These are phyloP conservation scores for Fistularia commersonii DNA, from an alignment of 2,797 vertebrate species.

Conservation along the genomic window DNA sequence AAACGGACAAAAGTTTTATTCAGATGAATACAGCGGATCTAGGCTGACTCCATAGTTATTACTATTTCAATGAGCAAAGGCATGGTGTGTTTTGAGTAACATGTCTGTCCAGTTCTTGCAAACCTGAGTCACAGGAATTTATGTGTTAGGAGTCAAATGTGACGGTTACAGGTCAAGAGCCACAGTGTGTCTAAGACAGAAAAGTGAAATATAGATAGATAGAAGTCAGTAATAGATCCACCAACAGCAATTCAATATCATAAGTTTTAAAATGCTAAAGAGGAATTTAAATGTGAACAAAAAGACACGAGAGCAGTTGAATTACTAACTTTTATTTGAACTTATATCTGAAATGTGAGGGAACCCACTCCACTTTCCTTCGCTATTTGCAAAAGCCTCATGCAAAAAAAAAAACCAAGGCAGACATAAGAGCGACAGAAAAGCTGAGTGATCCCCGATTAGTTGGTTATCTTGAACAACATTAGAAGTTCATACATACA, in stretches of 20 bases:
- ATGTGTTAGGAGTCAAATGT: too few species aligned
- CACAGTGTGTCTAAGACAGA: too few species aligned
- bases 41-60: too few species aligned
- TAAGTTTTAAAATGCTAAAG: not conserved
- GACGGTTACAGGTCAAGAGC: too few species aligned
- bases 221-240: too few species aligned
- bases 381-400: conserved; percentile 21
- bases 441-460: conserved; percentile 19
- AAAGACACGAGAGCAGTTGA: conserved; percentile 19
- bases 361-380: conserved; percentile 18
- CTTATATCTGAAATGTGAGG: conserved; percentile 47
- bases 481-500: conserved; percentile 20
- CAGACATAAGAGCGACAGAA: conserved; percentile 14
- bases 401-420: conserved; percentile 51
- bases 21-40: too few species aligned
- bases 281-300: conserved; percentile 12
- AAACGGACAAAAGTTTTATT: too few species aligned
- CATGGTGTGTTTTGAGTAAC: too few species aligned
- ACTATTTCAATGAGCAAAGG: too few species aligned
- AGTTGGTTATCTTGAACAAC: conserved; percentile 12
- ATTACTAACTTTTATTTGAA: conserved; percentile 64
- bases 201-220: too few species aligned
- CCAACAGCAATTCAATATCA: not conserved
- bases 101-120: too few species aligned
- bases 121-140: too few species aligned